These are phyloP conservation scores for Australoheros scitulus DNA, from an alignment of 2,113 vertebrate species.

Conservation along the genomic window DNA sequence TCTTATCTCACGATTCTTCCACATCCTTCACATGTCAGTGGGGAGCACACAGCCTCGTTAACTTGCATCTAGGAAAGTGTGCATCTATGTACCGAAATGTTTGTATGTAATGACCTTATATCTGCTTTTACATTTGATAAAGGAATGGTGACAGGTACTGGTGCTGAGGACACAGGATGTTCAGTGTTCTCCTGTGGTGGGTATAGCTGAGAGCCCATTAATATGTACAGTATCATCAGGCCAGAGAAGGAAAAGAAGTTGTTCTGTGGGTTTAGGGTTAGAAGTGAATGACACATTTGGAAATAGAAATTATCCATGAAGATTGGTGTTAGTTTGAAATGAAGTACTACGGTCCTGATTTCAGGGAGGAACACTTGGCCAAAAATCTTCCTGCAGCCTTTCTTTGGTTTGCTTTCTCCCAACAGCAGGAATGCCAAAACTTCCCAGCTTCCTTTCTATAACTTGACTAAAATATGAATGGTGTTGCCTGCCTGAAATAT, in stretches of 20 bases:
- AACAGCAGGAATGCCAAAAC: background rate
- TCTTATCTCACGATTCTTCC: slow-evolving; percentile 4
- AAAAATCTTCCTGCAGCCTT: background rate
- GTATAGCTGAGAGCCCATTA: background rate
- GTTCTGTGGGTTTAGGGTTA: background rate
- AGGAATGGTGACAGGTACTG: background rate
- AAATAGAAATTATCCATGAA: background rate
- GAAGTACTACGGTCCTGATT: background rate
- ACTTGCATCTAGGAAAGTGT: background rate
- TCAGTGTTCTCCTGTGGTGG: background rate
- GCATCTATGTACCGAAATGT: background rate
- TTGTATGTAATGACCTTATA: background rate
- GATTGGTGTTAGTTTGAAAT: background rate
- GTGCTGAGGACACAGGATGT: background rate
- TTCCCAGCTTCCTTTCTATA: background rate
- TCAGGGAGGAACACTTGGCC: background rate
- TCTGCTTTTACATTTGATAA: background rate
- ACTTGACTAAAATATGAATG: background rate
- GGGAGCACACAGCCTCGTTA: slow-evolving; percentile 8
- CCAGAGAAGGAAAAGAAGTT: background rate
- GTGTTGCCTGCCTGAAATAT: background rate
- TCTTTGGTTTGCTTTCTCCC: background rate
- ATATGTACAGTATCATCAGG: background rate
- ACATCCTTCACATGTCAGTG: background rate
- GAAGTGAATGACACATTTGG: background rate